These are phyloP conservation scores for Sminthurinus signatus DNA, from an alignment of 1,140 invertebrate species.

Conservation along the genomic window DNA sequence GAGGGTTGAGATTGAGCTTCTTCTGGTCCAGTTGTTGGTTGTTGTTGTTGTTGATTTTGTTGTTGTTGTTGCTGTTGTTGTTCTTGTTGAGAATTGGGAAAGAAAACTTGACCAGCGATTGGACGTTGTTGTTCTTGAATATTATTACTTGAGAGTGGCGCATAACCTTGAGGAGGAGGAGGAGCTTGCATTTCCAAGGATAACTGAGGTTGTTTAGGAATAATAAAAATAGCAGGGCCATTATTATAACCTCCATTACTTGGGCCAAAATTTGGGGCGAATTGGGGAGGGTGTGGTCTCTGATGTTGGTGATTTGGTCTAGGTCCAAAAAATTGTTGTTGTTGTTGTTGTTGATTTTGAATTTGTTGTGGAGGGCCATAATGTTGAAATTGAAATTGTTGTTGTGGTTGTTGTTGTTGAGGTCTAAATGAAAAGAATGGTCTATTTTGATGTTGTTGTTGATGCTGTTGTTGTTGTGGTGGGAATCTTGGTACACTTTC, in stretches of 20 bases:
- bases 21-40: too few species aligned
- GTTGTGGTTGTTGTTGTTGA: neutral
- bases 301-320: neutral
- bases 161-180: neutral
- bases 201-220: neutral
- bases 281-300: neutral
- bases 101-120: too few species aligned
- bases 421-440: neutral
- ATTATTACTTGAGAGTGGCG: neutral
- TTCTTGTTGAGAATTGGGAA: too few species aligned
- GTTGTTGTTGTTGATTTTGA: neutral
- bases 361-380: neutral
- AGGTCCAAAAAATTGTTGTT: constrained; percentile 4
- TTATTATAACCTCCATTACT: too few species aligned
- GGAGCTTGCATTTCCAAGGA: constrained; percentile 1
- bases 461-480: neutral
- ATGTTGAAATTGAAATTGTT: neutral
- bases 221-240: neutral
- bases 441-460: neutral
- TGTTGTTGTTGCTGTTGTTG: too few species aligned
- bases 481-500: neutral
- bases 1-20: too few species aligned
- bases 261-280: neutral
- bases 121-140: too few species aligned
- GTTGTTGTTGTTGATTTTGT: too few species aligned